These are phyloP conservation scores for Sinocyclocheilus grahami DNA, from an alignment of 2,113 vertebrate genomes.

Conservation along the genomic window DNA sequence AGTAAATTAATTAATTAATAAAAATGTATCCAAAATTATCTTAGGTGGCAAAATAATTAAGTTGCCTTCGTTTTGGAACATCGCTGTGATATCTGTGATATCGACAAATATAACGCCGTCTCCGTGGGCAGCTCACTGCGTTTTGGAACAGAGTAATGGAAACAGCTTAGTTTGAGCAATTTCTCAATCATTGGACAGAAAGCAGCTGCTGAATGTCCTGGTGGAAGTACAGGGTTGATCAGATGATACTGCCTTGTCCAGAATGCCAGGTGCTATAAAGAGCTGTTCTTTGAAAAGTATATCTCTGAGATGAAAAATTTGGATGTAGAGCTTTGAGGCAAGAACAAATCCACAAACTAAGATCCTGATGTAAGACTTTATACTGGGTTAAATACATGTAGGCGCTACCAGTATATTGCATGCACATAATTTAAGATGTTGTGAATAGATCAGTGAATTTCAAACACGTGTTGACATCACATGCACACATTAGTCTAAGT, in stretches of 20 bases:
- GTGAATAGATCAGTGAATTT: slow-evolving; percentile 1
- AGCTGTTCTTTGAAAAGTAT: slow-evolving; percentile 15
- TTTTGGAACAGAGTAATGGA: slow-evolving; percentile 4
- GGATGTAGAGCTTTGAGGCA: neutral
- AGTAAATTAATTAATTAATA: too few species aligned
- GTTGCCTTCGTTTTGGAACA: neutral
- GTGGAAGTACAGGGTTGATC: slow-evolving; percentile 4
- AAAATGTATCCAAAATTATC: too few species aligned
- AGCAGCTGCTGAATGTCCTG: slow-evolving; percentile 15
- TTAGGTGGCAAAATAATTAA: neutral
- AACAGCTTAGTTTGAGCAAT: slow-evolving; percentile 14
- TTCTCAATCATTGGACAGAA: neutral
- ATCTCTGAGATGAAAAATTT: neutral
- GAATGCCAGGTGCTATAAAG: slow-evolving; percentile 47
- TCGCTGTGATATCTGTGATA: neutral
- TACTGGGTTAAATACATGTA: neutral
- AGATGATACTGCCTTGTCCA: neutral
- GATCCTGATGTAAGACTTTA: neutral
- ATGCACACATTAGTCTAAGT: slow-evolving; percentile 44
- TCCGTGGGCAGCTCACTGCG: neutral
- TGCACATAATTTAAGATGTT: slow-evolving; percentile 24
- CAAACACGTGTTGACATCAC: neutral
- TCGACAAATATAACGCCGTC: neutral
- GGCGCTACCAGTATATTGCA: neutral
- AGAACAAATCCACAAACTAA: neutral